A percentile compares a stretch with the other conserved stretches of the same genome.
phyloP scores from a whole-genome alignment of 64 coral and sea anemone genomes.

The Montipora efflorescens region DNA sequence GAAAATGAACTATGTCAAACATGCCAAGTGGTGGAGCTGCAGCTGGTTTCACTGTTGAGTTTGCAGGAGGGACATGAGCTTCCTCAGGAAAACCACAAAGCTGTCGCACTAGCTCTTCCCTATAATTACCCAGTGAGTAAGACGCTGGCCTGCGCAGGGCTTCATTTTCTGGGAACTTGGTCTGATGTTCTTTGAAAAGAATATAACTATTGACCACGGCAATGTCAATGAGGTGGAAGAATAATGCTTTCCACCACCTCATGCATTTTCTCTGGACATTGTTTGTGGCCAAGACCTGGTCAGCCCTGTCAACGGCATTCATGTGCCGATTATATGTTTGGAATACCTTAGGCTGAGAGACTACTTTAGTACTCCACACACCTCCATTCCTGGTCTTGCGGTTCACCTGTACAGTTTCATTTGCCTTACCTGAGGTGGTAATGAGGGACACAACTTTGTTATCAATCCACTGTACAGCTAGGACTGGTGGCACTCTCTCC shows the following conservation, averaged over 20 bases:
- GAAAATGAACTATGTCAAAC: no score
- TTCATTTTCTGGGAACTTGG: slow-evolving; percentile 41
- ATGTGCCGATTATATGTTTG: slow-evolving; percentile 35
- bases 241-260: slow-evolving; percentile 46
- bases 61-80: slow-evolving; percentile 33
- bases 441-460: slow-evolving; percentile 66
- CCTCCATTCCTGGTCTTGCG: slow-evolving; percentile 39
- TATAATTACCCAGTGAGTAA: slow-evolving; percentile 50
- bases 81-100: slow-evolving; percentile 63
- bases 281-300: slow-evolving; percentile 33
- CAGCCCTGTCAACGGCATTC: slow-evolving; percentile 39
- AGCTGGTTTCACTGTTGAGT: no score
- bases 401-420: slow-evolving; percentile 44
- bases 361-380: slow-evolving; percentile 1
- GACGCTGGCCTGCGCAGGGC: slow-evolving; percentile 12
- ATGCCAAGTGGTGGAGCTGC: no score
- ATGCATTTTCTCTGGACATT: slow-evolving; percentile 53
- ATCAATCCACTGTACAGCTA: slow-evolving; percentile 64
- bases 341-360: slow-evolving; percentile 5
- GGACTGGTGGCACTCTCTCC: slow-evolving; percentile 26
- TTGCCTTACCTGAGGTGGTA: slow-evolving; percentile 26
- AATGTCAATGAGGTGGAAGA: slow-evolving; percentile 40
- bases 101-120: slow-evolving; percentile 60
- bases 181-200: slow-evolving; percentile 4
- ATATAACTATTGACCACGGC: slow-evolving; percentile 46